Conservation (phyloP, 2,113 vertebrate species). For the Nothoprocta pentlandii region DNA sequence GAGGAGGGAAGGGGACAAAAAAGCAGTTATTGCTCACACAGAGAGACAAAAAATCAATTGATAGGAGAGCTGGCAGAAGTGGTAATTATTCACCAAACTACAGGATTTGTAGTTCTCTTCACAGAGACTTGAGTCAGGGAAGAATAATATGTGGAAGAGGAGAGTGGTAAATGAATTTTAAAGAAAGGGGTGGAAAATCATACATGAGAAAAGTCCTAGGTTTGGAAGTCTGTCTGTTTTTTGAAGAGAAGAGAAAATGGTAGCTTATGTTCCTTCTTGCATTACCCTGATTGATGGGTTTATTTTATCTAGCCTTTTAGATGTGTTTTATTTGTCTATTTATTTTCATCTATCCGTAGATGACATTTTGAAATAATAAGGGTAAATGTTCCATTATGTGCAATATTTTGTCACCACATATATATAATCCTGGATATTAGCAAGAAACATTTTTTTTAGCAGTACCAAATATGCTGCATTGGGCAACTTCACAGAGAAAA, state of each 20-base stretch:
- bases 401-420: neutral
- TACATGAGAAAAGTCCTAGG: neutral
- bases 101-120: neutral
- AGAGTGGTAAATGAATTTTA: neutral
- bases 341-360: neutral
- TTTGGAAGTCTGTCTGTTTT: neutral
- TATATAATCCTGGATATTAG: neutral
- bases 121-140: neutral
- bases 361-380: neutral
- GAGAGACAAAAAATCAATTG: neutral
- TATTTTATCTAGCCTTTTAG: neutral
- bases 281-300: neutral
- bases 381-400: neutral
- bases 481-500: neutral
- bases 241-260: neutral
- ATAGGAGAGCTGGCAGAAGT: neutral
- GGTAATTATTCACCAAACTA: neutral
- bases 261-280: neutral
- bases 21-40: neutral
- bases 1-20: neutral
- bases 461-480: neutral
- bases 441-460: neutral
- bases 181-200: neutral
- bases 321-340: neutral
- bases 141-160: neutral